Percentiles rank a stretch among this genome's conserved stretches.
These are phyloP conservation scores for Anguilla japonica DNA, from an alignment of 2,113 vertebrate genomes.

Conservation along the genomic window DNA sequence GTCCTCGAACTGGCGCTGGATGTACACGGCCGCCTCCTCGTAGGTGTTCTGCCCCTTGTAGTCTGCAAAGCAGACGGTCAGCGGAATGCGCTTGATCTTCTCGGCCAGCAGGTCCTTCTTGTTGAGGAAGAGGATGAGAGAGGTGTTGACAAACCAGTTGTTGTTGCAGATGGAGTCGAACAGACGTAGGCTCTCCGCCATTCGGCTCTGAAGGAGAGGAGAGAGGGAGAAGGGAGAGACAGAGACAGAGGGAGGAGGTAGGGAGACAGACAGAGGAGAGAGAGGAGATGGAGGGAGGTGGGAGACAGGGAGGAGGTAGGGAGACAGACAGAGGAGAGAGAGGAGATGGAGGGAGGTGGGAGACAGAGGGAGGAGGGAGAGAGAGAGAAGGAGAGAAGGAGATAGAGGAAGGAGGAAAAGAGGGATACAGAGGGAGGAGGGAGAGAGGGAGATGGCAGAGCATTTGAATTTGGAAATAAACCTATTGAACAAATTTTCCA, in stretches of 20 bases:
- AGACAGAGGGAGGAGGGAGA: not conserved
- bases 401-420: not conserved
- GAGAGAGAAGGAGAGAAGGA: not conserved
- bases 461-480: not conserved
- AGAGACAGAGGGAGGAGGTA: not conserved
- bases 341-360: not conserved
- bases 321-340: no score
- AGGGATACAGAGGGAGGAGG: no score
- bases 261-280: not conserved
- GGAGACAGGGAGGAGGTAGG: no score
- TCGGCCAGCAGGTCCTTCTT: slow-evolving; percentile 99
- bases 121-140: slow-evolving; percentile 99
- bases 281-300: slow-evolving; percentile 1
- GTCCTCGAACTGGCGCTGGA: slow-evolving; percentile 98
- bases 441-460: not conserved
- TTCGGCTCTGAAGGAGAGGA: slow-evolving; percentile 81
- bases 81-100: slow-evolving; percentile 96
- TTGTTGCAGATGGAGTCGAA: slow-evolving; percentile 99
- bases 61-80: slow-evolving; percentile 95
- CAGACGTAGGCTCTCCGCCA: slow-evolving; percentile 97
- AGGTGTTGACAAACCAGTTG: slow-evolving; percentile 99
- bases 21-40: slow-evolving; percentile 95
- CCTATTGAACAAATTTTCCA: no score
- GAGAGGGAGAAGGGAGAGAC: not conserved
- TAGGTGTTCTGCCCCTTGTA: slow-evolving; percentile 99